Evolutionary conservation across 2,888 invertebrate species (phyloP).

Genomic region (Phyllotreta cruciferae): DNA sequence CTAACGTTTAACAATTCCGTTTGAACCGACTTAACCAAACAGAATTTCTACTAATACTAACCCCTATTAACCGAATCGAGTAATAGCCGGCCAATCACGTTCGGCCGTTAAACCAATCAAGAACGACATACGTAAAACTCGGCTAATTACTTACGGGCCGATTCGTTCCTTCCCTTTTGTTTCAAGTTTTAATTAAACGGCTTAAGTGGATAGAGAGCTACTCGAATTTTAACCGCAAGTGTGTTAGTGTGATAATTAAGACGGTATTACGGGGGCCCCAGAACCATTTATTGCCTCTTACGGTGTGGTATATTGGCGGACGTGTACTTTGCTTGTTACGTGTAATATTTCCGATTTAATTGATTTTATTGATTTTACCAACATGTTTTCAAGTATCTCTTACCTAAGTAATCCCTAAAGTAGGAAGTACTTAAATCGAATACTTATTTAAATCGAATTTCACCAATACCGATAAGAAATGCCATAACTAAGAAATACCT

Average conservation of each 20-base stretch:
- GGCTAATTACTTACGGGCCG: slow-evolving; percentile 36
- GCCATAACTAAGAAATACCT: too few species aligned
- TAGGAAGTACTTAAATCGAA: too few species aligned
- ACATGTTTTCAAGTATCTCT: too few species aligned
- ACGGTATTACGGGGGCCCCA: slow-evolving; percentile 25
- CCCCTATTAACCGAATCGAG: slow-evolving; percentile 36
- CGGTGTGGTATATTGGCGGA: slow-evolving; percentile 16
- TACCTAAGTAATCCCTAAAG: too few species aligned
- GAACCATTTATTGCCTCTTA: slow-evolving; percentile 23
- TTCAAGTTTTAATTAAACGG: slow-evolving; percentile 38
- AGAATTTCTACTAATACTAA: slow-evolving; percentile 36
- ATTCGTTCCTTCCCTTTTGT: slow-evolving; percentile 36
- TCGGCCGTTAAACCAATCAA: slow-evolving; percentile 37
- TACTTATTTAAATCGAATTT: too few species aligned
- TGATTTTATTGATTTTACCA: too few species aligned
- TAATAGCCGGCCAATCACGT: slow-evolving; percentile 41
- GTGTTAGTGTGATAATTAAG: slow-evolving; percentile 35
- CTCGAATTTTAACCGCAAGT: slow-evolving; percentile 34
- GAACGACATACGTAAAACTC: slow-evolving; percentile 40
- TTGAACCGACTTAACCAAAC: slow-evolving; percentile 30
- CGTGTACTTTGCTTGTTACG: slow-evolving; percentile 1
- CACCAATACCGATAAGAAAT: too few species aligned
- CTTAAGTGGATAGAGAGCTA: slow-evolving; percentile 30
- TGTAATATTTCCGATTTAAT: background rate
- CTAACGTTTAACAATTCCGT: slow-evolving; percentile 33